Percentiles rank a stretch among this genome's conserved stretches.
Evolutionary conservation across 1,140 invertebrate species (phyloP).

Genomic region (Sarcophaga peregrina): DNA sequence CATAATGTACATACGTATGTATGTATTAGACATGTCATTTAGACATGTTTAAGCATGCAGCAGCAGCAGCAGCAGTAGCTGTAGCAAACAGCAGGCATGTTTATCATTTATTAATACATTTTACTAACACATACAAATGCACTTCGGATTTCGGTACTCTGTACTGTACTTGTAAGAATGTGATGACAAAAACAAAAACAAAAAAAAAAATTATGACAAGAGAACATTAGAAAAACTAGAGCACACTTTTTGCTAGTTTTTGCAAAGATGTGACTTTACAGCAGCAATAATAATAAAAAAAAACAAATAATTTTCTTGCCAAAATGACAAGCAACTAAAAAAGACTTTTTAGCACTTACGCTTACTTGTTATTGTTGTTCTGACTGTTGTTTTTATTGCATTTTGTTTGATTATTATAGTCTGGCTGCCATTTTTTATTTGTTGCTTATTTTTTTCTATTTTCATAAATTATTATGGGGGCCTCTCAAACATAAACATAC

Average conservation of each 20-base stretch:
- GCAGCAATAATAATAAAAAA: neutral
- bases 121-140: too few species aligned
- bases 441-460: neutral
- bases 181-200: slow-evolving; percentile 19
- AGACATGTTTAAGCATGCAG: too few species aligned
- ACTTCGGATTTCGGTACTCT: too few species aligned
- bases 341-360: neutral
- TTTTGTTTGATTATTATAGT: neutral
- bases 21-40: too few species aligned
- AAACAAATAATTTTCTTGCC: neutral
- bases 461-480: neutral
- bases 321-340: neutral
- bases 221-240: neutral
- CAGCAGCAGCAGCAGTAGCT: too few species aligned
- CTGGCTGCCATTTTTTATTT: slow-evolving; percentile 5
- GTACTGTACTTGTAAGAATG: neutral
- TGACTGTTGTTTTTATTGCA: neutral
- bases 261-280: neutral
- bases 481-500: neutral
- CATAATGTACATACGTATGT: too few species aligned
- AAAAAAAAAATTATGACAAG: neutral
- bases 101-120: neutral
- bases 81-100: neutral
- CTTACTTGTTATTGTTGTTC: neutral
- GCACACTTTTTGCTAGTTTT: neutral